Percentiles rank a stretch among this genome's conserved stretches.
Conservation (phyloP, 2,113 vertebrate genomes). For the Dicaeum eximium region DNA sequence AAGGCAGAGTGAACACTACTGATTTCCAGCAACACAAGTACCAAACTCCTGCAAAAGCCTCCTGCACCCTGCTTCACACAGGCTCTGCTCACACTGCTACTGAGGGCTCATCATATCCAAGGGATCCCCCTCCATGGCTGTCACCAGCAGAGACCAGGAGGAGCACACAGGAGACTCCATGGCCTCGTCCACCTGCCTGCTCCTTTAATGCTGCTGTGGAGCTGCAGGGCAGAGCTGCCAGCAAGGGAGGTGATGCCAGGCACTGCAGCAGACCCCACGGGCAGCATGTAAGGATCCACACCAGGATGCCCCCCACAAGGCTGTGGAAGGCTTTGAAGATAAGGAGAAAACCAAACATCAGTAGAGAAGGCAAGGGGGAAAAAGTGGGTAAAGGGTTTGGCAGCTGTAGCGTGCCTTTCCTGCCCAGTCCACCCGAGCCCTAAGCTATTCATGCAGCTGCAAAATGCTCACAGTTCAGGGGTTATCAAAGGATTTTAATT, state of each 20-base stretch:
- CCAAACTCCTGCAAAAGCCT: neutral
- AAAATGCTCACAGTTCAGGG: neutral
- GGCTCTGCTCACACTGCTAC: neutral
- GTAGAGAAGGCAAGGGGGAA: neutral
- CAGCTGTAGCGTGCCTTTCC: neutral
- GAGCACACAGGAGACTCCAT: neutral
- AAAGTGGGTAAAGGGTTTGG: neutral
- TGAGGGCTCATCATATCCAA: neutral
- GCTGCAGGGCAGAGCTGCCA: accelerated
- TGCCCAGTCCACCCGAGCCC: neutral
- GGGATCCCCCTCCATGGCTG: neutral
- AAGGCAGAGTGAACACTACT: neutral
- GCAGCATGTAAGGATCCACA: accelerated
- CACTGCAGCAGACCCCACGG: neutral
- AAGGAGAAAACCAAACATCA: neutral
- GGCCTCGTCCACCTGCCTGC: neutral
- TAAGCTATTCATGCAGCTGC: neutral
- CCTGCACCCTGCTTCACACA: accelerated
- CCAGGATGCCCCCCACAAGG: neutral
- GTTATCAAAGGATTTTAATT: neutral
- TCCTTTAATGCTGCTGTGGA: accelerated
- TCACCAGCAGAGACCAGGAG: neutral
- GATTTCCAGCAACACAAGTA: neutral
- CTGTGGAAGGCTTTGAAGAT: neutral
- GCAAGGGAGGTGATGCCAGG: accelerated